phyloP scores from a whole-genome alignment of 2,113 vertebrate genomes.

The Apteryx owenii region DNA sequence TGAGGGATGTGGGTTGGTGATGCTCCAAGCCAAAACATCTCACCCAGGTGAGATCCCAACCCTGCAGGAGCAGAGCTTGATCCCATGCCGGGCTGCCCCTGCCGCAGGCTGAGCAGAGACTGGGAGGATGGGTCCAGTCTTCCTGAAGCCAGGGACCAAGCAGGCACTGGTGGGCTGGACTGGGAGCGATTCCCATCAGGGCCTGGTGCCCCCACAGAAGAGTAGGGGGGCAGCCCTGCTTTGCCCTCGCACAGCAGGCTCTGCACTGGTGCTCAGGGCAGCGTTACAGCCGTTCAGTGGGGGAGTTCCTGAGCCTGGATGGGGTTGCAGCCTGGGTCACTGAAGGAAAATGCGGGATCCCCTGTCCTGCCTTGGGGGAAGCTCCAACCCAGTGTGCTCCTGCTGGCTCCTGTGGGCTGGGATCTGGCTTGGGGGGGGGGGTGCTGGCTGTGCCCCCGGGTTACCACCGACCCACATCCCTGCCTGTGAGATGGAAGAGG shows the following conservation, averaged over 20 bases:
- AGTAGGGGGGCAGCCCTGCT: not conserved
- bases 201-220: not conserved
- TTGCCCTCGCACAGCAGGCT: not conserved
- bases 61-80: accelerated
- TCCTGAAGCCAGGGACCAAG: not conserved
- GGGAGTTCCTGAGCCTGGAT: not conserved
- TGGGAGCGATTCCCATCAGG: not conserved
- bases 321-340: not conserved
- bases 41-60: not conserved
- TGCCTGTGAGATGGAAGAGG: not conserved
- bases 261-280: not conserved
- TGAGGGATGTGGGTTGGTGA: not conserved
- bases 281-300: accelerated
- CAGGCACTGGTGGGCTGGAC: not conserved
- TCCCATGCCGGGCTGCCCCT: accelerated
- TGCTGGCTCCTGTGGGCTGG: too few relatives aligned
- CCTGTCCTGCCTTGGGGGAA: not conserved
- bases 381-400: too few relatives aligned
- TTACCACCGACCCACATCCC: not conserved
- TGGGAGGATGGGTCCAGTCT: not conserved
- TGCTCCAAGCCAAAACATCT: not conserved
- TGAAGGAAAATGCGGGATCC: not conserved
- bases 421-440: not conserved
- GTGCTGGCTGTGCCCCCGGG: not conserved
- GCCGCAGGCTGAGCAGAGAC: not conserved